A percentile compares a stretch with the other conserved stretches of the same genome.
These are phyloP conservation scores for Escarpia spicata DNA, from an alignment of 2,888 invertebrate species.

Conservation along the genomic window DNA sequence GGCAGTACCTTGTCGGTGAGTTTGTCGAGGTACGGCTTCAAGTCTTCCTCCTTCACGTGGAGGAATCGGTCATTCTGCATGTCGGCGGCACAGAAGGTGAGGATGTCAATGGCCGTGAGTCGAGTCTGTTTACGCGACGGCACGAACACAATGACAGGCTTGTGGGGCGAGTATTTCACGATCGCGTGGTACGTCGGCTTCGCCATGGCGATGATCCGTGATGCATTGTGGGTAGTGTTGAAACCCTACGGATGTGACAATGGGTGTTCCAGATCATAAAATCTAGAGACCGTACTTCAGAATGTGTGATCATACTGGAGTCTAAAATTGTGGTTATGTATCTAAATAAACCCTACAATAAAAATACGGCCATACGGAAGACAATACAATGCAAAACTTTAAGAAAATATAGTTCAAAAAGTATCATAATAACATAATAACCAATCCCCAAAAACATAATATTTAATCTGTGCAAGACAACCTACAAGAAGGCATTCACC, in stretches of 20 bases:
- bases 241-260: constrained; percentile 75
- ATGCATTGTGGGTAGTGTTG: constrained; percentile 96
- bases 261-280: not conserved
- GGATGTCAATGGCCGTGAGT: constrained; percentile 93
- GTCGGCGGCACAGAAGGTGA: constrained; percentile 93
- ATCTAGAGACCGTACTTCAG: not conserved
- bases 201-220: constrained; percentile 95
- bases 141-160: constrained; percentile 64
- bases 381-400: too few relatives aligned
- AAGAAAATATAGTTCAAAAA: too few relatives aligned
- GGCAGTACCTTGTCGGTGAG: constrained; percentile 82
- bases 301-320: not conserved
- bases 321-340: too few relatives aligned
- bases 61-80: constrained; percentile 87
- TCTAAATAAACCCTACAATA: too few relatives aligned
- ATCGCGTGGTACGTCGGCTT: constrained; percentile 97
- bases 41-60: constrained; percentile 80
- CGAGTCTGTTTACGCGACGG: constrained; percentile 86
- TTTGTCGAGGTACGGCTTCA: constrained; percentile 87
- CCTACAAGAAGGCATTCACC: not conserved
- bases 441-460: not conserved
- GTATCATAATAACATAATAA: too few relatives aligned
- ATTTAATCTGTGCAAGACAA: not conserved
- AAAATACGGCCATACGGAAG: too few relatives aligned
- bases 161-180: constrained; percentile 68